phyloP scores from a whole-genome alignment of 2,113 vertebrate species.

The Chaenogobius annularis region DNA sequence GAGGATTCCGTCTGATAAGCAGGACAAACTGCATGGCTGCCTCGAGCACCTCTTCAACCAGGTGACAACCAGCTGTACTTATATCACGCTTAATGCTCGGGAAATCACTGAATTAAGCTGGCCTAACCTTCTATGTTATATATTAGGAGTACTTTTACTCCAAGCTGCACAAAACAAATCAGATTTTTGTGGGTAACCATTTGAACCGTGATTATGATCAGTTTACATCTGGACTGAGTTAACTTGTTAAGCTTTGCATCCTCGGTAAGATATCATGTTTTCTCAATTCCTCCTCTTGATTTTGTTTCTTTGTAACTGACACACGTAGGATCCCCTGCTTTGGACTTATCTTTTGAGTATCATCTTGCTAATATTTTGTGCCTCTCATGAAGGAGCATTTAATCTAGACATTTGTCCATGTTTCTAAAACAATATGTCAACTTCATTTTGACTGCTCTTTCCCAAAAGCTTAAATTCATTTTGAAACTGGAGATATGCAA shows the following conservation, averaged over 20 bases:
- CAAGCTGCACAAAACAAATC: constrained; percentile 5
- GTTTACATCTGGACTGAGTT: constrained; percentile 57
- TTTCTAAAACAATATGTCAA: background rate
- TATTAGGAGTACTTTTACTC: background rate
- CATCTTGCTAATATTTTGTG: constrained; percentile 22
- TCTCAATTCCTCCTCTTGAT: constrained; percentile 13
- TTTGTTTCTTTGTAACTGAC: background rate
- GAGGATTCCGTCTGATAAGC: constrained; percentile 94
- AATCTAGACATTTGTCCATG: too few relatives aligned
- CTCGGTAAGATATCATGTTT: constrained; percentile 32
- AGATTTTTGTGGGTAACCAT: background rate
- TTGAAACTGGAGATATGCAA: too few relatives aligned
- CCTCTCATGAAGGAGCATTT: constrained; percentile 1
- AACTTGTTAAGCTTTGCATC: constrained; percentile 33
- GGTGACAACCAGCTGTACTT: constrained; percentile 65
- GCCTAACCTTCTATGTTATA: background rate
- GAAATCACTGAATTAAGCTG: background rate
- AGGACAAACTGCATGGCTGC: constrained; percentile 97
- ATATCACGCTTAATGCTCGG: background rate
- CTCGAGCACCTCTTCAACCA: constrained; percentile 98
- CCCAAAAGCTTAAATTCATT: background rate
- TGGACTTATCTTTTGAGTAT: constrained; percentile 8
- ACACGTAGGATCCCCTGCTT: constrained; percentile 10
- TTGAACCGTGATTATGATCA: constrained; percentile 47
- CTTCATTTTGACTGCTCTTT: background rate